Base-by-base conservation (phyloP, 2,797 vertebrate genomes). In the Nothura maculosa region DNA sequence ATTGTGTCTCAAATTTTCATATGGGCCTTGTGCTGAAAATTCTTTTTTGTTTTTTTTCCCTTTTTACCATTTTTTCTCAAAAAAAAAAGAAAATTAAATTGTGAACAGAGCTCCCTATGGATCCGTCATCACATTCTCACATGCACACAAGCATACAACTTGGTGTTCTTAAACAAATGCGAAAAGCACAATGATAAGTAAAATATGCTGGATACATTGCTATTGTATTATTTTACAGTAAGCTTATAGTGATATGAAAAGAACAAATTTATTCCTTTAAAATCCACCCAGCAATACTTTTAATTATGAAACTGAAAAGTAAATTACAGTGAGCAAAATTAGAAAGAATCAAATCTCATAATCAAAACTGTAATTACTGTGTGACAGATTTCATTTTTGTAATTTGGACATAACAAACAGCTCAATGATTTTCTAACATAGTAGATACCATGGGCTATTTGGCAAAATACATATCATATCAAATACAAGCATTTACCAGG, bases 281-380 rank as follows among this genome's bases (percentile, higher is more conserved):
- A 89, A 80, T 72, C 24, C n/a, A 28, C 57, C 72, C 30, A 72
- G 76, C 94, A 89, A 64, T 85, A 68, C 32, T 89, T 48, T 24
- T 10, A 74, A 63, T 12, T 40, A n/a, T 50, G 48, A 52, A 15
- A 78, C 72, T 38, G 6, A 77, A 73, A 63, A 22, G 52, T 2
- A 3, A 91, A 52, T 52, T 55, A 7, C 25, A 82, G 24, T 7
- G 74, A 70, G 42, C 6, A 72, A 77, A 85, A 75, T 67, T 57
- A 60, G 21, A 78, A 89, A 50, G 10, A 74, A 45, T 68, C 9
- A 62, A 34, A 11, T 67, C 17, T 74, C 28, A 47, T 92, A 70
- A 67, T 70, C 18, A 81, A 30, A 78, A 88, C 6, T 34, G 36
- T 62, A 91, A 62, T 78, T 84, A 69, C 69, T 58, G 28, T 48